Evolutionary conservation across 2,888 invertebrate genomes (phyloP).

Genomic region (Parnassius glacialis): DNA sequence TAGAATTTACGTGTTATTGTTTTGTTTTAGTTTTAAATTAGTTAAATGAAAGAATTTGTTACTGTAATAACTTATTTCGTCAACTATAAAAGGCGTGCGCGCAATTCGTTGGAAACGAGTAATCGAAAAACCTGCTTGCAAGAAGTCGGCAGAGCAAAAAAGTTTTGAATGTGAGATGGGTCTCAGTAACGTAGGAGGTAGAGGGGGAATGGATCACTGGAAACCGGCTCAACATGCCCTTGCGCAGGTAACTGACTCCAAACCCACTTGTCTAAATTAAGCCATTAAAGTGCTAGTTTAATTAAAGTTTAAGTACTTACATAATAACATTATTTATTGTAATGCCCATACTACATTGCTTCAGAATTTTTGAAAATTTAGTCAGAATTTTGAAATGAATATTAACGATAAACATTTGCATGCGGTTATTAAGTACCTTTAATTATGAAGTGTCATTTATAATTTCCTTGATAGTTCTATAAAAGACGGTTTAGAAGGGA

Average conservation of each 20-base stretch:
- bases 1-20: too few relatives aligned
- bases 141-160: slow-evolving; percentile 59
- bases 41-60: too few relatives aligned
- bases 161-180: slow-evolving; percentile 56
- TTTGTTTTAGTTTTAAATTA: too few relatives aligned
- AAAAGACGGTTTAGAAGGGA: slow-evolving; percentile 9
- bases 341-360: slow-evolving; percentile 44
- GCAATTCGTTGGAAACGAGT: slow-evolving; percentile 39
- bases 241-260: slow-evolving; percentile 75
- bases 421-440: slow-evolving; percentile 23
- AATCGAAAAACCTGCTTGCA: slow-evolving; percentile 41
- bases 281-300: slow-evolving; percentile 70
- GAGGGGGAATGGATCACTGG: slow-evolving; percentile 47
- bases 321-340: slow-evolving; percentile 42
- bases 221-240: slow-evolving; percentile 68
- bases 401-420: slow-evolving; percentile 32
- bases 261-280: slow-evolving; percentile 63
- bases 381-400: slow-evolving; percentile 29
- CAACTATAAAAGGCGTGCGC: slow-evolving; percentile 7
- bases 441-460: slow-evolving; percentile 21
- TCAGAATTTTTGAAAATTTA: slow-evolving; percentile 36
- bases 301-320: slow-evolving; percentile 56
- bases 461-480: slow-evolving; percentile 15
- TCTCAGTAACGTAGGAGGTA: slow-evolving; percentile 45
- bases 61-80: not conserved